phyloP scores from a whole-genome alignment of 2,113 vertebrate species.

The Cisticola juncidis region DNA sequence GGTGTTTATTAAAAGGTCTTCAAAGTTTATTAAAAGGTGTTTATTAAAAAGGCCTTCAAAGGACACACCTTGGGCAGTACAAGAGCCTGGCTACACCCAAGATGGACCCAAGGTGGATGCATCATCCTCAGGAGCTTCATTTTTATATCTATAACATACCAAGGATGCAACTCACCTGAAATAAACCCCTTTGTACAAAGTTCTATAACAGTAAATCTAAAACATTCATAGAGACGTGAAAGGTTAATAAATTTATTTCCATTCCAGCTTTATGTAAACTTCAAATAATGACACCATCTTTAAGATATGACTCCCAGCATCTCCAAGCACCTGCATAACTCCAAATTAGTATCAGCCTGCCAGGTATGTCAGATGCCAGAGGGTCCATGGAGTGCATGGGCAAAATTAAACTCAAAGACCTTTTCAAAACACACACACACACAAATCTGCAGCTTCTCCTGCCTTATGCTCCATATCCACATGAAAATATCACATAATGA shows the following conservation, averaged over 20 bases:
- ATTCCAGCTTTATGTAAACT: not conserved
- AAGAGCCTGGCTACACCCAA: not conserved
- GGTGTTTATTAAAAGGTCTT: not conserved
- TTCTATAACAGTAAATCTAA: not conserved
- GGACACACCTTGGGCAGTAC: not conserved
- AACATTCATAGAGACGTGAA: not conserved
- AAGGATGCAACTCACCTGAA: not conserved
- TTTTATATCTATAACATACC: not conserved
- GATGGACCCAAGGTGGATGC: not conserved
- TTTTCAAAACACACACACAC: not conserved
- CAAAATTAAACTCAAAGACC: not conserved
- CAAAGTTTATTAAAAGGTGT: not conserved
- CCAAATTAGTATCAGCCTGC: not conserved
- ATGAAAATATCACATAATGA: not conserved
- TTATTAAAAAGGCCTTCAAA: not conserved
- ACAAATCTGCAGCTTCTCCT: not conserved
- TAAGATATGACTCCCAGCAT: not conserved
- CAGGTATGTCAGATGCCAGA: not conserved
- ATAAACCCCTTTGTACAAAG: not conserved
- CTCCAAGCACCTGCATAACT: not conserved
- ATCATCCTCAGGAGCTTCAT: not conserved
- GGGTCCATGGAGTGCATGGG: not conserved
- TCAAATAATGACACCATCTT: not conserved
- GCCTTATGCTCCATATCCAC: not conserved
- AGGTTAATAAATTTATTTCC: not conserved